Evolutionary conservation across 2,797 vertebrate species (phyloP).

Genomic region (Pseudochirops cupreus): DNA sequence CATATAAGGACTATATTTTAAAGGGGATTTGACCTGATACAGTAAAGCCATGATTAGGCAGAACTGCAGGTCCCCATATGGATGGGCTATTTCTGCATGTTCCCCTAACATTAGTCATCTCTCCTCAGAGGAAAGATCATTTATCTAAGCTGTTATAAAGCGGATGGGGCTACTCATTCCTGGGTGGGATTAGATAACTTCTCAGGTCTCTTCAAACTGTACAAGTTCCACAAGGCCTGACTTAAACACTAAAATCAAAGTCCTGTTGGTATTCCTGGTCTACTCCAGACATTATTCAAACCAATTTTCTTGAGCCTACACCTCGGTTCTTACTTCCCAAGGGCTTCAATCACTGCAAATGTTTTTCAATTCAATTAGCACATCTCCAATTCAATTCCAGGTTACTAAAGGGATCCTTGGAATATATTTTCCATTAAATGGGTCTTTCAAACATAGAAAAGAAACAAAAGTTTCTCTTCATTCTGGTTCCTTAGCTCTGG

Average conservation of each 20-base stretch:
- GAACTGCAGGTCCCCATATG: background rate
- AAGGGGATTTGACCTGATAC: background rate
- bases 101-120: background rate
- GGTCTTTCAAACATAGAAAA: too few relatives aligned
- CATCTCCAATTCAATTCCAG: too few relatives aligned
- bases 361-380: too few relatives aligned
- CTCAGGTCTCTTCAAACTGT: background rate
- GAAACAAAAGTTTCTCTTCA: too few relatives aligned
- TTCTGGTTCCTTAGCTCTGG: too few relatives aligned
- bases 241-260: background rate
- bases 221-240: background rate
- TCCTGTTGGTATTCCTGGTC: background rate
- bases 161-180: background rate
- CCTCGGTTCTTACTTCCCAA: background rate
- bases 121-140: background rate
- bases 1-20: background rate
- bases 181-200: background rate
- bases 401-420: too few relatives aligned
- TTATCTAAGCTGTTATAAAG: background rate
- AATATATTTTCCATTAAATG: too few relatives aligned
- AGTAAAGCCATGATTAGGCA: background rate
- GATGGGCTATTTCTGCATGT: background rate
- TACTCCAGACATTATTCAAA: background rate
- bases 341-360: too few relatives aligned
- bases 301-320: background rate